Conservation (phyloP, 2,888 invertebrate species). For the Lottia scabra region DNA sequence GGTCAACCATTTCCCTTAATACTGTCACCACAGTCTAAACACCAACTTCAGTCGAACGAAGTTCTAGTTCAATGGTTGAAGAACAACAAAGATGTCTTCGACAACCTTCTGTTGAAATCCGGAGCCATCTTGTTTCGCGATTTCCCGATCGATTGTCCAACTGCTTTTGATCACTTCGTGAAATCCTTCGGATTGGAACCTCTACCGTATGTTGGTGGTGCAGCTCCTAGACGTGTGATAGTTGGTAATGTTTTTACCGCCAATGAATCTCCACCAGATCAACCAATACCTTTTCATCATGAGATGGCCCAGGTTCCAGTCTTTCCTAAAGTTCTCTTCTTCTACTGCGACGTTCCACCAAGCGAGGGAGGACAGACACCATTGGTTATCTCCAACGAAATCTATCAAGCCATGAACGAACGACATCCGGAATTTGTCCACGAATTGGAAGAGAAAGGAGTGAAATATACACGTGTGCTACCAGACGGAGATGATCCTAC, state of each 20-base stretch:
- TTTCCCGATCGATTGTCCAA: conserved; percentile 43
- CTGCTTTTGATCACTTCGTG: conserved; percentile 43
- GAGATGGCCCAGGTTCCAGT: conserved; percentile 59
- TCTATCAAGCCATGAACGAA: conserved; percentile 39
- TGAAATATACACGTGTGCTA: conserved; percentile 46
- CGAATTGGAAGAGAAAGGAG: conserved; percentile 39
- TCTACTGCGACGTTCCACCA: conserved; percentile 49
- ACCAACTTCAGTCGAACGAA: neutral
- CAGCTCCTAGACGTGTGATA: conserved; percentile 42
- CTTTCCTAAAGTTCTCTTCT: conserved; percentile 47
- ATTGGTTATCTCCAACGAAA: conserved; percentile 42
- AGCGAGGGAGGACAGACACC: conserved; percentile 52
- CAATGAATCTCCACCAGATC: conserved; percentile 56
- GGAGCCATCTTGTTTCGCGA: conserved; percentile 53
- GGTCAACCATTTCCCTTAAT: conserved; percentile 40
- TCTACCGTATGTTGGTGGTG: conserved; percentile 54
- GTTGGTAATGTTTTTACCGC: conserved; percentile 51
- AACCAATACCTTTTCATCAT: conserved; percentile 55
- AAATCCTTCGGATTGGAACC: conserved; percentile 41
- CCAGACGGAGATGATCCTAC: conserved; percentile 49
- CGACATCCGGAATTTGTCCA: conserved; percentile 39
- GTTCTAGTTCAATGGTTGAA: conserved; percentile 30
- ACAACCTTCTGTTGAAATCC: conserved; percentile 35
- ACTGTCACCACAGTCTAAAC: conserved; percentile 24
- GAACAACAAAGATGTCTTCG: conserved; percentile 27